Conservation (phyloP, 2,888 invertebrate species). For the Chrysina gloriosa region DNA sequence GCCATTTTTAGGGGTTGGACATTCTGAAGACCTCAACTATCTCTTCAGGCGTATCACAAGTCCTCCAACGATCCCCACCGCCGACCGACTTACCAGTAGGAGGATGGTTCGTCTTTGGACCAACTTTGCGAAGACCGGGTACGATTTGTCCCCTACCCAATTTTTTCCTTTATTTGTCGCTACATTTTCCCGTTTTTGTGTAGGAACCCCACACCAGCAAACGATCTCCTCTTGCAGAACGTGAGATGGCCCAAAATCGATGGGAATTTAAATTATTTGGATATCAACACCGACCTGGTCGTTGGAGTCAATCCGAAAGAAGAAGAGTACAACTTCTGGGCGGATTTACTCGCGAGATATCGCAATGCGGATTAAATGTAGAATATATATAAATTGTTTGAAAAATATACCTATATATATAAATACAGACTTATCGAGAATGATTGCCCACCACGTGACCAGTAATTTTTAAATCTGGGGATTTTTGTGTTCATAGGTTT, state of each 20-base stretch:
- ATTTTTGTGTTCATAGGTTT: too few relatives aligned
- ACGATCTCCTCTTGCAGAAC: background rate
- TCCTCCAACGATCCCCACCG: background rate
- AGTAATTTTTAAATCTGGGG: too few relatives aligned
- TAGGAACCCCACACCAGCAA: slow-evolving; percentile 8
- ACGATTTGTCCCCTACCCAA: too few relatives aligned
- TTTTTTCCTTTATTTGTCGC: too few relatives aligned
- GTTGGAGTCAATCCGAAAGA: background rate
- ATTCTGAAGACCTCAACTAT: background rate
- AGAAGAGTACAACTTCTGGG: background rate
- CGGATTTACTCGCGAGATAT: too few relatives aligned
- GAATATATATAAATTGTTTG: too few relatives aligned
- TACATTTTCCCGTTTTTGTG: too few relatives aligned
- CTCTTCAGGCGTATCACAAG: background rate
- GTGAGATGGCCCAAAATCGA: background rate
- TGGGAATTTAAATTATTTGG: background rate
- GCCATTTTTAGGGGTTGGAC: background rate
- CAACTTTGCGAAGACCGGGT: slow-evolving; percentile 4
- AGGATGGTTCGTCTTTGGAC: slow-evolving; percentile 8
- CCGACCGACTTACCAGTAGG: background rate
- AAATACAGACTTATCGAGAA: too few relatives aligned
- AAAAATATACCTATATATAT: too few relatives aligned
- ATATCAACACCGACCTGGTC: background rate
- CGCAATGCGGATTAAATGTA: too few relatives aligned
- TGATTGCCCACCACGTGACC: too few relatives aligned